phyloP scores from a whole-genome alignment of 2,797 vertebrate genomes.

The Crypturellus tataupa region DNA sequence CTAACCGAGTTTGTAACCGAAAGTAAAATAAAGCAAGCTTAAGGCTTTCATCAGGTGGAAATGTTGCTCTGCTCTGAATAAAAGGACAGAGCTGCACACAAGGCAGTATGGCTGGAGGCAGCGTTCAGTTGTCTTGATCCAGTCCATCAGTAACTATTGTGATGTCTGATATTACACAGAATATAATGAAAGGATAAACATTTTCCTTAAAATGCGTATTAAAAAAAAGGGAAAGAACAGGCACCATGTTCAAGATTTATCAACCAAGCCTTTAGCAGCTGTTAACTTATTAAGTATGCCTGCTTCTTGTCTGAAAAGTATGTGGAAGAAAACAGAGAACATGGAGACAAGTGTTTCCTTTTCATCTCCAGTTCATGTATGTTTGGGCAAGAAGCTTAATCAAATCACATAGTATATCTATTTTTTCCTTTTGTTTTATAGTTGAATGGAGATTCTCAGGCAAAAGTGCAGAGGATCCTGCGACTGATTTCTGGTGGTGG shows the following conservation, averaged over 20 bases:
- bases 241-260: background rate
- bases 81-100: rapidly evolving
- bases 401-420: background rate
- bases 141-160: background rate
- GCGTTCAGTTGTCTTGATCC: background rate
- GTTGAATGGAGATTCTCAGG: slow-evolving; percentile 94
- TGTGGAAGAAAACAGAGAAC: background rate
- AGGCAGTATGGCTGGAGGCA: background rate
- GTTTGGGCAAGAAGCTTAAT: background rate
- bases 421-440: slow-evolving; percentile 60
- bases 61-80: background rate
- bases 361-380: rapidly evolving
- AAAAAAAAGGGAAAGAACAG: background rate
- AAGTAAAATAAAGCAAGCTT: rapidly evolving
- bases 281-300: background rate
- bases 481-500: slow-evolving; percentile 94
- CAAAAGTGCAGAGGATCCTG: slow-evolving; percentile 92
- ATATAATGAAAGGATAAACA: too few species aligned
- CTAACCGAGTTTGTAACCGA: background rate
- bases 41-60: background rate
- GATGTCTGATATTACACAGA: background rate
- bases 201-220: background rate
- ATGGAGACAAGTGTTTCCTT: background rate
- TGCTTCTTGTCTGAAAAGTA: background rate
- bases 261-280: background rate